Conservation (phyloP, 2,888 invertebrate species). For the Cataglyphis altisquamis region DNA sequence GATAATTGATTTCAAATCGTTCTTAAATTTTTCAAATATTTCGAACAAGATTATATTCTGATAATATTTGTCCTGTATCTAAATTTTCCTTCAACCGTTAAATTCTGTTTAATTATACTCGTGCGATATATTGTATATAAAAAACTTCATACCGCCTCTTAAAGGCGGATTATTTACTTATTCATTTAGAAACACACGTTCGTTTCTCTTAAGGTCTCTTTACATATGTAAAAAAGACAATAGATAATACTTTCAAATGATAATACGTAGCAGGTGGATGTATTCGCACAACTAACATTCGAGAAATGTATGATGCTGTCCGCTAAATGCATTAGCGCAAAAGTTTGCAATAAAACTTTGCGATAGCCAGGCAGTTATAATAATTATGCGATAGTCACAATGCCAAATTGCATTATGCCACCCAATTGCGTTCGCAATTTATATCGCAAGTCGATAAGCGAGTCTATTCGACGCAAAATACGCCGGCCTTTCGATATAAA, state of each 20-base stretch:
- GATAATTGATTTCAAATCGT: neutral
- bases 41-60: no score
- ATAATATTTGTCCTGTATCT: neutral
- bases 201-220: neutral
- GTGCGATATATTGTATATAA: neutral
- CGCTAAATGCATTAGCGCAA: conserved; percentile 15
- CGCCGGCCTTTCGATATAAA: neutral
- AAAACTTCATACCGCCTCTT: neutral
- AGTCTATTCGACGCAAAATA: neutral
- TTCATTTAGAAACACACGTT: conserved; percentile 1
- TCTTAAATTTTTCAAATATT: neutral
- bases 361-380: conserved; percentile 8
- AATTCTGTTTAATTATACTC: conserved; percentile 7
- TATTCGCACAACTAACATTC: conserved; percentile 42
- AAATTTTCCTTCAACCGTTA: neutral
- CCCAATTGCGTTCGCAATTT: neutral
- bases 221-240: neutral
- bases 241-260: neutral
- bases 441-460: neutral
- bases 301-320: conserved; percentile 18
- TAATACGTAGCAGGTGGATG: conserved; percentile 52
- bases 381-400: conserved; percentile 12
- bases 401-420: conserved; percentile 5
- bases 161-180: conserved; percentile 43
- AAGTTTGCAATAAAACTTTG: conserved; percentile 25